phyloP scores from a whole-genome alignment of 2,113 vertebrate genomes.

The Parus major region DNA sequence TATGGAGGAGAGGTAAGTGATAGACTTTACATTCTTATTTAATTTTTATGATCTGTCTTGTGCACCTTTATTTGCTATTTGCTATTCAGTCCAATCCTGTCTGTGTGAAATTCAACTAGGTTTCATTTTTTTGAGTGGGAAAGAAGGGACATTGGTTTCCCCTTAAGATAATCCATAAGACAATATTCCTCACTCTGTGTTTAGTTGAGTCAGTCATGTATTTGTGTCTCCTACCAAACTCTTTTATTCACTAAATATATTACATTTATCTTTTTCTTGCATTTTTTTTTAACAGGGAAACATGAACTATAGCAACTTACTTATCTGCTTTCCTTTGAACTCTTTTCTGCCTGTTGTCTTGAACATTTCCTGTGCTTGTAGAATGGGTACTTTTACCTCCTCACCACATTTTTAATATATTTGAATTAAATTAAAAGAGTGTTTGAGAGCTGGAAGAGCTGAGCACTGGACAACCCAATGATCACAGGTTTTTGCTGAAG shows the following conservation, averaged over 20 bases:
- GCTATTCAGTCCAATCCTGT: accelerated
- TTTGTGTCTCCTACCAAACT: neutral
- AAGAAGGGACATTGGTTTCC: neutral
- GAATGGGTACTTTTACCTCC: neutral
- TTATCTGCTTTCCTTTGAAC: neutral
- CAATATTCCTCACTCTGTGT: neutral
- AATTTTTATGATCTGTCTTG: neutral
- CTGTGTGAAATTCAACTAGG: neutral
- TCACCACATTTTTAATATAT: neutral
- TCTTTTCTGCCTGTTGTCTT: neutral
- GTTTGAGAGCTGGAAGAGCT: neutral
- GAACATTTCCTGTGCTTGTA: neutral
- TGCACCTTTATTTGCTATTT: neutral
- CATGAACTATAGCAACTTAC: neutral
- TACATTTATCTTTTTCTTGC: neutral
- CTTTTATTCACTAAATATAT: neutral
- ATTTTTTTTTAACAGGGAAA: neutral
- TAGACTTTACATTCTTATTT: neutral
- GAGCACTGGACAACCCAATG: accelerated
- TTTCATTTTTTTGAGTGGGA: neutral
- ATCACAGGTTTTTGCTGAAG: neutral
- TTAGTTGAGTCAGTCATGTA: neutral
- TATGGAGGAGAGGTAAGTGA: neutral
- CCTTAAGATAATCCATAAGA: neutral
- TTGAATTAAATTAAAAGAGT: neutral